These are phyloP conservation scores for Drosophila lutescens DNA, from an alignment of 2,888 invertebrate species.

Conservation along the genomic window DNA sequence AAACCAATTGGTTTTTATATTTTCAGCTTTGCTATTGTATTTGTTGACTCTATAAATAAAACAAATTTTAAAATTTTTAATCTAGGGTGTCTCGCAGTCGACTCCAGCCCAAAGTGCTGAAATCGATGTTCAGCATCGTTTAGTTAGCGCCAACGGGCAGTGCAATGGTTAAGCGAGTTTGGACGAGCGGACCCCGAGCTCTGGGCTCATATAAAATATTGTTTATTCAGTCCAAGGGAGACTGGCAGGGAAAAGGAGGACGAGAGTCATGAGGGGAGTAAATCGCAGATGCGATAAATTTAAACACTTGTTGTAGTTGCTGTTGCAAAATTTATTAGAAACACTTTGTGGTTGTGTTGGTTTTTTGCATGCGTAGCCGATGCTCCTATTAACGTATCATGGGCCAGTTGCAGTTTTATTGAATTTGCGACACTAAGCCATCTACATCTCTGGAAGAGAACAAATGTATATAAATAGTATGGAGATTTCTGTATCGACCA, in stretches of 20 bases:
- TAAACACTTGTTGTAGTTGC: constrained; percentile 79
- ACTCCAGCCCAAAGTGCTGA: background rate
- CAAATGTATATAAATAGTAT: too few species aligned
- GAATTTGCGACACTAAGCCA: constrained; percentile 48
- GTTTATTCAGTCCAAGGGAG: constrained; percentile 52
- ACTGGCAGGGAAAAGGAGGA: background rate
- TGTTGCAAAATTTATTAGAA: constrained; percentile 76
- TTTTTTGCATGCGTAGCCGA: constrained; percentile 68
- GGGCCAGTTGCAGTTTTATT: constrained; percentile 69
- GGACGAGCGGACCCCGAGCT: constrained; percentile 52
- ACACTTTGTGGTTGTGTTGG: constrained; percentile 73
- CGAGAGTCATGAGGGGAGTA: constrained; percentile 7
- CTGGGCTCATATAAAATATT: constrained; percentile 70
- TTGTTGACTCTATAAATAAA: background rate
- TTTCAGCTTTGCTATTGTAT: too few species aligned
- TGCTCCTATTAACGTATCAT: constrained; percentile 65
- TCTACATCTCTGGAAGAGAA: constrained; percentile 26
- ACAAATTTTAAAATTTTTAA: background rate
- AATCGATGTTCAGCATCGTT: constrained; percentile 52
- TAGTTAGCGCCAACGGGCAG: constrained; percentile 64
- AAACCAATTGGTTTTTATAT: too few species aligned
- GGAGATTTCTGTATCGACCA: constrained; percentile 21
- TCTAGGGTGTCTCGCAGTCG: background rate
- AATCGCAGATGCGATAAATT: constrained; percentile 74
- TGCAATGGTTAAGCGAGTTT: constrained; percentile 53